phyloP scores from a whole-genome alignment of 1,140 invertebrate species.

The Apocrypta bakeri region DNA sequence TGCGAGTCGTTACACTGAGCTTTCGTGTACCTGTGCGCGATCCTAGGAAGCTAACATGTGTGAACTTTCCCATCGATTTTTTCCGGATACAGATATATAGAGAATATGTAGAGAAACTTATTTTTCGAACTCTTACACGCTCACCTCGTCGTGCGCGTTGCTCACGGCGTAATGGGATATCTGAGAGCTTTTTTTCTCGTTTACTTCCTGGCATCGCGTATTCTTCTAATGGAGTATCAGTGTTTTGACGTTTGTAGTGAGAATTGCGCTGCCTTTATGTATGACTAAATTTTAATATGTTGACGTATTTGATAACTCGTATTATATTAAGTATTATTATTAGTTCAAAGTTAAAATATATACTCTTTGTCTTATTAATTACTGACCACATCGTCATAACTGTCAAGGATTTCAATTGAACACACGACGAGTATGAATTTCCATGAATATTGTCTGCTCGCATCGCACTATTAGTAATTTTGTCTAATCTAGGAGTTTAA shows the following conservation, averaged over 20 bases:
- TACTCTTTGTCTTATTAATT: too few species aligned
- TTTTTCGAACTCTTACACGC: not conserved
- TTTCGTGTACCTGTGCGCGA: not conserved
- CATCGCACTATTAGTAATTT: not conserved
- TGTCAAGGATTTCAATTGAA: too few species aligned
- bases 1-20: not conserved
- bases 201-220: not conserved
- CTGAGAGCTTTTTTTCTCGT: not conserved
- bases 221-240: not conserved
- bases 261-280: too few species aligned
- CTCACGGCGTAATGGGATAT: not conserved
- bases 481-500: too few species aligned
- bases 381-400: too few species aligned
- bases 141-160: not conserved
- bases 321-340: too few species aligned
- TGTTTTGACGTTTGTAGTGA: not conserved
- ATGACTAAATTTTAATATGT: too few species aligned
- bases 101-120: not conserved
- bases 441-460: too few species aligned
- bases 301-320: too few species aligned
- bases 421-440: too few species aligned
- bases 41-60: too few species aligned
- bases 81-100: not conserved
- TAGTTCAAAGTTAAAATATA: too few species aligned
- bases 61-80: not conserved